Base-by-base conservation (phyloP, 2,113 vertebrate genomes). In the Hippoglossus stenolepis region DNA sequence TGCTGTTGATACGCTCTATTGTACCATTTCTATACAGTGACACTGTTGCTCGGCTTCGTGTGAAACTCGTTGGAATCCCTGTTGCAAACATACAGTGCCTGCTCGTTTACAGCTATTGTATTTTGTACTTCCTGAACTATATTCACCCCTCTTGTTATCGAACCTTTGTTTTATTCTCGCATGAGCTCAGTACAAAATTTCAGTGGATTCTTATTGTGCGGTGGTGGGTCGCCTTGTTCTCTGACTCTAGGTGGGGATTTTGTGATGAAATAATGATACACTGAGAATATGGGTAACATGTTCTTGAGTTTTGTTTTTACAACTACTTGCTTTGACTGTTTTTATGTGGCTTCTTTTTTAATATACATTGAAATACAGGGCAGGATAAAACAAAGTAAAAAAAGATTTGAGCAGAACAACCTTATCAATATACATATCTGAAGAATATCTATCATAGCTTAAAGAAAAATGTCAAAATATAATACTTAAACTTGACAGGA, bases 61-160 rank as follows among this genome's bases (percentile, higher is more conserved):
- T 86, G 57, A 67, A 62, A 74, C 35, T 82, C 74, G 74, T 69
- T 75, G 79, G 83, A 18, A 77, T 61, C 24, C 24, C 53, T 49
- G 70, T 73, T 74, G 66, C 60, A 75, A 66, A 70, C 78, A 74
- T 77, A 14, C 68, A 60, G 73, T 64, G 76, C 76, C 78, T 81
- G 79, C 73, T 72, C 17, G 24, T 65, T 17, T 1, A 65, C 18
- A 62, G 11, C 76, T 73, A 20, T 65, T 57, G 63, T 77, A 54
- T 82, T 74, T 78, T 84, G 70, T 76, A 72, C 57, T 31, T 72
- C 26, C 64, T 59, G 5, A 79, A 53, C 54, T 53, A 35, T 59
- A 60, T 40, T 65, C 51, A 43, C 6, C 53, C 18, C 59, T 56
- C 45, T 70, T 77, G 47, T 81, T 53, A 26, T 11, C 68, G 24